Evolutionary conservation across 2,797 vertebrate genomes (phyloP), one percentile per base, ranked within the genome.

Genomic region (Epinephelus malabaricus): DNA sequence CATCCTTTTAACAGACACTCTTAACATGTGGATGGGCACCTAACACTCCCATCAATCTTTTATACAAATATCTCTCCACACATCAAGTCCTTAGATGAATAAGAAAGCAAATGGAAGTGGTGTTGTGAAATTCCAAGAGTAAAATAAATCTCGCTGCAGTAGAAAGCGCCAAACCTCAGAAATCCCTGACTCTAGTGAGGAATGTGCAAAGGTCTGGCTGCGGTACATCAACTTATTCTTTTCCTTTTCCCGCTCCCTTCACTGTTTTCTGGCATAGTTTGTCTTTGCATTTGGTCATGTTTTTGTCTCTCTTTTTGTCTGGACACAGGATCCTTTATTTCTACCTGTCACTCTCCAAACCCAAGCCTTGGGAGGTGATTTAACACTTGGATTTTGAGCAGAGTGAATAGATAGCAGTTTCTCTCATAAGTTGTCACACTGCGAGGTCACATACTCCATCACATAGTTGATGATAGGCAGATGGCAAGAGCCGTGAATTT

Each of bases 91-190:
- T 83, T 38, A 75, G 59, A 85, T 76, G 87, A 86, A 72, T 51
- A 69, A 63, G 56, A 71, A 51, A 64, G 58, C 69, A 71, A 77
- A 76, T 58, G 56, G 63, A 85, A 86, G 56, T 25, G 40, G 66
- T 69, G 67, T 76, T 76, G 70, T 79, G 75, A 81, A 89, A 85
- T 86, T 93, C 78, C 81, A 83, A 56, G 85, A 85, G 78, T 89
- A 79, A 88, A 91, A 93, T 92, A 89, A 89, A 90, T 94, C 87
- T 81, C 66, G 81, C 88, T 85, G 73, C 69, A 76, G 89, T 6
- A 68, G 79, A 91, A 89, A 85, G 85, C 43, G 92, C 84, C 92
- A 93, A 94, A 93, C 93, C 92, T 92, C 89, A 92, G 80, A 88
- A 86, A 92, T 91, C 89, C 77, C 76, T 77, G 74, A 90, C 82